Evolutionary conservation across 1,140 invertebrate species (phyloP), one percentile per base, ranked within the genome.

Genomic region (Platyscapa corneri): DNA sequence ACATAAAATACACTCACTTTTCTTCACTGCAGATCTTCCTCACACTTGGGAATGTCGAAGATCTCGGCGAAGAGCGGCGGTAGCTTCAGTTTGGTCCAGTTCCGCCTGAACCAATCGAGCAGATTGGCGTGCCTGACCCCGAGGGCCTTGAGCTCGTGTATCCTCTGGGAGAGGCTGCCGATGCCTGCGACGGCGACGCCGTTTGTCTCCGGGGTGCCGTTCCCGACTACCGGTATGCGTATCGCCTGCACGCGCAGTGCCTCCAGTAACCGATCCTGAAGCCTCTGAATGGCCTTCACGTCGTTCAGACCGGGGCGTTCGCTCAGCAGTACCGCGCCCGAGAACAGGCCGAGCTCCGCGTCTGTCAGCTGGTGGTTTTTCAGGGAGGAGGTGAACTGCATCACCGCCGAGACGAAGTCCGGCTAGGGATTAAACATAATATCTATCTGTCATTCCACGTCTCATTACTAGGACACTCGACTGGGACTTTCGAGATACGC

Each of bases 51-150:
- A 94, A 99, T 99, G 95, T 99, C 98, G 93, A 99, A 99, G 89
- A 99, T 99, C 94, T 99, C 98, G 39, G 98, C 97, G 92, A 98
- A 99, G 60, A 99, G 95, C 2, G 98, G 97, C 53, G 98, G 98
- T 89, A 99, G 94, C 86, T 96, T 95, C 56, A 98, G 94, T 88
- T 96, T 96, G 83, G 95, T 95, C 98, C 98, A 99, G 93, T 98
- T 96, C 84, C 95, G 93, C 86, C 98, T 95, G 92, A 98, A 98
- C 97, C 98, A 99, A 89, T 97, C 95, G 87, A 99, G 94, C 88
- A 98, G 96, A 88, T 96, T 96, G 86, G 96, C 95, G 92, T 99
- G 98, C 88, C 96, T 96, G 30, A 94, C 94, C 1, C 98, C 97
- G n/a, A 99, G 94, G 49, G 95, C 95, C 74, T 96, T 94, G 77